phyloP scores from a whole-genome alignment of 2,113 vertebrate species.

The Marmota flaviventris region DNA sequence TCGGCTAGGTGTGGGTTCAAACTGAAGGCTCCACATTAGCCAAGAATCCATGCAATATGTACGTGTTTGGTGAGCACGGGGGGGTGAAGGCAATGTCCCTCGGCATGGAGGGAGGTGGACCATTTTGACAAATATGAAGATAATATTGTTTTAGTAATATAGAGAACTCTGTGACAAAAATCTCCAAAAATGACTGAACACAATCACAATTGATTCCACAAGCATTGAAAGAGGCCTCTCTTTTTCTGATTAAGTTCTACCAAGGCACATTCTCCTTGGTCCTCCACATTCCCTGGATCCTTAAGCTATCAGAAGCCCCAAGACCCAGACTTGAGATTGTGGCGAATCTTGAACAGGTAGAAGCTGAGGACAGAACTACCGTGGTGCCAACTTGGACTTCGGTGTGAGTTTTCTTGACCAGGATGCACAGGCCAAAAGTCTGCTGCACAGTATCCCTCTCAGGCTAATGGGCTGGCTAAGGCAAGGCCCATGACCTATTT shows the following conservation, averaged over 20 bases:
- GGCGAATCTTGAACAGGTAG: background rate
- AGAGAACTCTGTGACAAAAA: constrained; percentile 43
- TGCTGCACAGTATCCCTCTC: background rate
- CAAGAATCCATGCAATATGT: background rate
- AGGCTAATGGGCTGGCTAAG: background rate
- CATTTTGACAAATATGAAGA: constrained; percentile 39
- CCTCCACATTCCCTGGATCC: background rate
- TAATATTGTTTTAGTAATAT: constrained; percentile 53
- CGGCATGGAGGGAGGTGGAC: constrained; percentile 5
- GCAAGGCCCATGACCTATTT: background rate
- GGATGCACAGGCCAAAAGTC: background rate
- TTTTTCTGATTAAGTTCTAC: constrained; percentile 50
- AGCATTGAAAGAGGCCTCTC: constrained; percentile 7
- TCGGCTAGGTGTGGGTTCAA: constrained; percentile 23
- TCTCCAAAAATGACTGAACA: constrained; percentile 44
- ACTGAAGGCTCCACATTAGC: background rate
- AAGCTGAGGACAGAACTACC: background rate
- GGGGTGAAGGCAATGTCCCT: background rate
- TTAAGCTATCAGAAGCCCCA: background rate
- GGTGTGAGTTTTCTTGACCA: background rate
- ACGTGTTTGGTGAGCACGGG: background rate
- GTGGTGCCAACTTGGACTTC: background rate
- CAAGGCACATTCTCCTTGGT: constrained; percentile 66
- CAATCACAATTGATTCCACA: background rate
- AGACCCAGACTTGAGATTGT: background rate